A percentile compares a stretch with the other conserved stretches of the same genome.
Conservation (phyloP, 1,140 invertebrate genomes). For the Gryllus bimaculatus region DNA sequence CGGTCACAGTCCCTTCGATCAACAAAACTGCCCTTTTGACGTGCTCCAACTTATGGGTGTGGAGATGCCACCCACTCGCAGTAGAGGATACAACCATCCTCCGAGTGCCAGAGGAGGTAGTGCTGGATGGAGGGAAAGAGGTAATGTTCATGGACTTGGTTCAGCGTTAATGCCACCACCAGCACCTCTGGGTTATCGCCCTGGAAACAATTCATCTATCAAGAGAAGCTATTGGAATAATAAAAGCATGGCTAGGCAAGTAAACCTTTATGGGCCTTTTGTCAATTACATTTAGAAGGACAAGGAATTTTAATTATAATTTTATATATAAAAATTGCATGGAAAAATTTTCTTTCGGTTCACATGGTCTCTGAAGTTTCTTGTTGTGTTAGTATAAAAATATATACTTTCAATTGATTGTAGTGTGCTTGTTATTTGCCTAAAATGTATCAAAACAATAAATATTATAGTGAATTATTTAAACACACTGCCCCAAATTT, state of each 20-base stretch:
- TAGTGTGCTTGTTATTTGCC: no score
- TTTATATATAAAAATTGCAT: no score
- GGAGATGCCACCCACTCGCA: slow-evolving; percentile 14
- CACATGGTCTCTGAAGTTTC: no score
- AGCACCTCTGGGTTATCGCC: slow-evolving; percentile 2
- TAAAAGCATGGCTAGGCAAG: neutral
- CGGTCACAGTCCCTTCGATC: slow-evolving; percentile 10
- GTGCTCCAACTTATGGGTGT: slow-evolving; percentile 11
- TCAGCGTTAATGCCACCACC: slow-evolving; percentile 12
- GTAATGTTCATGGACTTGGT: slow-evolving; percentile 7
- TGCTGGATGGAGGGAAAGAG: slow-evolving; percentile 11
- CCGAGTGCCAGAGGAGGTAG: slow-evolving; percentile 7
- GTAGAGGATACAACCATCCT: slow-evolving; percentile 11
- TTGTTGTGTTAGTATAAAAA: no score
- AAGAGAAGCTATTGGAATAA: slow-evolving; percentile 17
- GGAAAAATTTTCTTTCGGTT: no score
- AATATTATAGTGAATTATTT: no score
- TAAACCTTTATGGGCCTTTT: neutral
- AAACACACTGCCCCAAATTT: no score
- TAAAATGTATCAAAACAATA: no score
- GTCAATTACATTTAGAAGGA: no score
- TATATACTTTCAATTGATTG: no score
- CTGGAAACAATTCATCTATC: slow-evolving; percentile 7
- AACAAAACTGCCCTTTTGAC: slow-evolving; percentile 7
- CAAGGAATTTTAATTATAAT: no score